Conservation (phyloP, 2,113 vertebrate species). For the Willisornis vidua region DNA sequence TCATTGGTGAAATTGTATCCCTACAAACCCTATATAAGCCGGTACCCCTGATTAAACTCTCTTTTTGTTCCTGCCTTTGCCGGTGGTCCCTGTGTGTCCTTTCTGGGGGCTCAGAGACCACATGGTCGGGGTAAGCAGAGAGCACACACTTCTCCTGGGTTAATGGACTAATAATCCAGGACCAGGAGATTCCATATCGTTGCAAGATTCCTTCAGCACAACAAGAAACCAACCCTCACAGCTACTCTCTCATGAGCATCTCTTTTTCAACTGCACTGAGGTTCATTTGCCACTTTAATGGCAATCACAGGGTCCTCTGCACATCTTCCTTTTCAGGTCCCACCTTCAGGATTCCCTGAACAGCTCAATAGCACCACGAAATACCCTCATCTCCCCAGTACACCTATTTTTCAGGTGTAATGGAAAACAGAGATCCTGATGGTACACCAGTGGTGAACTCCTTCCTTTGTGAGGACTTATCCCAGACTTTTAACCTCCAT, state of each 20-base stretch:
- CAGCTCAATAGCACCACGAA: not conserved
- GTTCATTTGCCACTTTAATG: not conserved
- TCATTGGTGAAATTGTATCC: too few relatives aligned
- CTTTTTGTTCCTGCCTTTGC: too few relatives aligned
- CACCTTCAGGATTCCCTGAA: not conserved
- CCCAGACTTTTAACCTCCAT: not conserved
- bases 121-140: too few relatives aligned
- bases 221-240: too few relatives aligned
- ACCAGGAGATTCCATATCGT: too few relatives aligned
- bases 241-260: fast-evolving
- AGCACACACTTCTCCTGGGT: too few relatives aligned
- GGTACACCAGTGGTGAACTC: not conserved
- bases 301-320: not conserved
- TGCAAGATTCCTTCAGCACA: too few relatives aligned
- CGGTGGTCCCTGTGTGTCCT: too few relatives aligned
- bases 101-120: too few relatives aligned
- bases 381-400: not conserved
- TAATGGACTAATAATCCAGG: too few relatives aligned
- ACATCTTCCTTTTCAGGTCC: not conserved
- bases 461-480: not conserved
- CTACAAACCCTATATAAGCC: too few relatives aligned
- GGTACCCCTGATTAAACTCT: too few relatives aligned
- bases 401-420: not conserved
- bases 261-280: not conserved
- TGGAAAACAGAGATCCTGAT: not conserved